Conservation (phyloP, 2,888 invertebrate species). For the Harpalus rufipes region DNA sequence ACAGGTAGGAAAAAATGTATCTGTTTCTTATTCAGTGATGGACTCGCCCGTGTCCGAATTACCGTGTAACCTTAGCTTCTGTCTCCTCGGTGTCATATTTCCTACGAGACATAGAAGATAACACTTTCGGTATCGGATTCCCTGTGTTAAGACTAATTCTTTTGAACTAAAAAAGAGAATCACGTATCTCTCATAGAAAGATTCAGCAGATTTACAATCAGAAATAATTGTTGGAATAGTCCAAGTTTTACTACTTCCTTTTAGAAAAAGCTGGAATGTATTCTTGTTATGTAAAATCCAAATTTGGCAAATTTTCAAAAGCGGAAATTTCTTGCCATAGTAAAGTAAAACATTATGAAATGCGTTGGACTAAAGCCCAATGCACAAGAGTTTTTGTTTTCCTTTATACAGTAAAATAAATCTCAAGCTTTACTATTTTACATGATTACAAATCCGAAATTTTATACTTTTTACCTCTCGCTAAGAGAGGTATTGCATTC, state of each 20-base stretch:
- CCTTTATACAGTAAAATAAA: constrained; percentile 5
- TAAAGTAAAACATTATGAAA: constrained; percentile 43
- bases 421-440: not conserved
- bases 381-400: constrained; percentile 5
- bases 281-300: constrained; percentile 44
- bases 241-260: not conserved
- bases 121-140: constrained; percentile 54
- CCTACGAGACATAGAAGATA: constrained; percentile 42
- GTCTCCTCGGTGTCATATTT: constrained; percentile 44
- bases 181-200: not conserved
- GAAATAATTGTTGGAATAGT: not conserved
- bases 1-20: too few relatives aligned
- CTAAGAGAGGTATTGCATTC: too few relatives aligned
- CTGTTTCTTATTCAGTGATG: not conserved
- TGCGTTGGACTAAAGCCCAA: constrained; percentile 31
- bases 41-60: not conserved
- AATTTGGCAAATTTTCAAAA: constrained; percentile 48
- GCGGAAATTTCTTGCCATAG: constrained; percentile 12
- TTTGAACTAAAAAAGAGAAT: not conserved
- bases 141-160: constrained; percentile 21
- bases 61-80: not conserved
- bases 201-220: not conserved
- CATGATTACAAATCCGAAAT: not conserved
- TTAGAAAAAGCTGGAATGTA: not conserved
- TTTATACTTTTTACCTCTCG: constrained; percentile 1